Conservation (phyloP, 1,140 invertebrate species). For the Aphaenogaster ashmeadi region DNA sequence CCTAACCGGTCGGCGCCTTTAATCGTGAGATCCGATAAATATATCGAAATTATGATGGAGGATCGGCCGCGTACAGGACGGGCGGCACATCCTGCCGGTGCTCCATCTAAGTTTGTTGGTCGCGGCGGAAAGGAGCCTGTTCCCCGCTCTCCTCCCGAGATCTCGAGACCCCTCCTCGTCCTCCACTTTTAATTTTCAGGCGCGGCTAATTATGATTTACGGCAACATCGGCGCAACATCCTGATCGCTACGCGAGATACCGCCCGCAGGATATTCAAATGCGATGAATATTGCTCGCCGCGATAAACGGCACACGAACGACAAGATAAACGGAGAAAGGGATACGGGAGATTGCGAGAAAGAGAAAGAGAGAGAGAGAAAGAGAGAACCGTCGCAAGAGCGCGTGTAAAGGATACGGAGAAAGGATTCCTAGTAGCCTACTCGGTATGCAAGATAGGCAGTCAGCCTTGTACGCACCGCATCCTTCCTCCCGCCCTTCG, state of each 20-base stretch:
- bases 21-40: slow-evolving; percentile 78
- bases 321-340: slow-evolving; percentile 66
- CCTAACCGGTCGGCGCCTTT: slow-evolving; percentile 75
- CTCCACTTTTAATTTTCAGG: slow-evolving; percentile 82
- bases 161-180: slow-evolving; percentile 29
- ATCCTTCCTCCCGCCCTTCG: slow-evolving; percentile 62
- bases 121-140: slow-evolving; percentile 66
- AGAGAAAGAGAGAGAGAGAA: slow-evolving; percentile 30
- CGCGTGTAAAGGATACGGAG: slow-evolving; percentile 77
- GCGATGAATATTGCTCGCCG: slow-evolving; percentile 84
- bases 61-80: slow-evolving; percentile 63
- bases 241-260: slow-evolving; percentile 85
- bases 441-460: slow-evolving; percentile 79
- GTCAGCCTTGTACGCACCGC: slow-evolving; percentile 74
- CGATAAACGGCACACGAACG: slow-evolving; percentile 81
- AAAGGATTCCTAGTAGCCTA: slow-evolving; percentile 80
- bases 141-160: not conserved
- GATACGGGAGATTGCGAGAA: slow-evolving; percentile 26
- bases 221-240: slow-evolving; percentile 84
- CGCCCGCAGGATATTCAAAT: slow-evolving; percentile 84
- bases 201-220: slow-evolving; percentile 86
- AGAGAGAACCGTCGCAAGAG: slow-evolving; percentile 69
- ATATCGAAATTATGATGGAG: slow-evolving; percentile 80
- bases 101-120: slow-evolving; percentile 57
- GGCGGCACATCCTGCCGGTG: slow-evolving; percentile 57